phyloP scores from a whole-genome alignment of 2,797 vertebrate species.

The Eulemur albifrons region DNA sequence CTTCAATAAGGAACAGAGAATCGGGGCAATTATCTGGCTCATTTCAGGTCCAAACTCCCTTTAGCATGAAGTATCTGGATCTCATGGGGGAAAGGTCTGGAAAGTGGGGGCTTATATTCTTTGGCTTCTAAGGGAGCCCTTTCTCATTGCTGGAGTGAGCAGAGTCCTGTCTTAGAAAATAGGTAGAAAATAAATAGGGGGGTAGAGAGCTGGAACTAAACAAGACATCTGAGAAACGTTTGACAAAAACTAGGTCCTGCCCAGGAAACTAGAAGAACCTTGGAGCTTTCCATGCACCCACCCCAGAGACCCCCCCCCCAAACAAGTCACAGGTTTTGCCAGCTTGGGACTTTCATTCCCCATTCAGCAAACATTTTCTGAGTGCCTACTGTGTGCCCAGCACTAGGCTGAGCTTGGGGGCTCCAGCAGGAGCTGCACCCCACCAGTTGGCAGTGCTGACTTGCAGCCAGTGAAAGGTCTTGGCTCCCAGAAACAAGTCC shows the following conservation, averaged over 20 bases:
- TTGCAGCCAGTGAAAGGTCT: neutral
- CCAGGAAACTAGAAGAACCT: neutral
- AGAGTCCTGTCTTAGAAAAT: neutral
- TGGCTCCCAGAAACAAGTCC: constrained; percentile 40
- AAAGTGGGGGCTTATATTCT: neutral
- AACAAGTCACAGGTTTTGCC: neutral
- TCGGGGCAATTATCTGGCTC: constrained; percentile 75
- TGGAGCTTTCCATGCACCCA: neutral
- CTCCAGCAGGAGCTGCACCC: neutral
- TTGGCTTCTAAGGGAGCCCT: neutral
- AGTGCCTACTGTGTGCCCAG: neutral
- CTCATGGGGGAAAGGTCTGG: neutral
- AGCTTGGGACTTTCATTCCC: neutral
- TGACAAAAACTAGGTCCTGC: neutral
- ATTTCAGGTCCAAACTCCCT: constrained; percentile 75
- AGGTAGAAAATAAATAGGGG: neutral
- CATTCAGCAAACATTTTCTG: neutral
- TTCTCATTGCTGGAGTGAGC: neutral
- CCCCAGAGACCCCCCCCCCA: neutral
- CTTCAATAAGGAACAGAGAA: constrained; percentile 64
- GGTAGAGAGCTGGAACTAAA: neutral
- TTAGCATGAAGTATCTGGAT: constrained; percentile 44
- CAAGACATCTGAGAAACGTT: neutral
- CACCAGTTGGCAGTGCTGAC: neutral
- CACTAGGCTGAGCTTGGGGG: neutral